Conservation (phyloP, 92 coral and sea anemone genomes). For the Phenganax marumi region DNA sequence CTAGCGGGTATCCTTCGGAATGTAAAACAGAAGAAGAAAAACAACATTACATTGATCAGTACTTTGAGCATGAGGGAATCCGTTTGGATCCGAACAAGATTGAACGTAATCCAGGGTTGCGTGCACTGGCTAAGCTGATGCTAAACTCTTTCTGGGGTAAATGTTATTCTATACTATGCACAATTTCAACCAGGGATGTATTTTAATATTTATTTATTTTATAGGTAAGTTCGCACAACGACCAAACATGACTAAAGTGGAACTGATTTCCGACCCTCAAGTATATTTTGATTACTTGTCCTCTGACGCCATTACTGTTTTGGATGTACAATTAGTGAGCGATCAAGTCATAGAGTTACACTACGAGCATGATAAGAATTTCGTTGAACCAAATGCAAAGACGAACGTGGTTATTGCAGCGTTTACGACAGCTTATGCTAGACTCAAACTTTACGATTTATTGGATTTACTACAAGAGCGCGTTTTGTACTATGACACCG, state of each 20-base stretch:
- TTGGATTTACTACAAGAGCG: slow-evolving; percentile 3
- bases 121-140: slow-evolving; percentile 56
- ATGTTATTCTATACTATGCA: neutral
- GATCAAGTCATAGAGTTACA: neutral
- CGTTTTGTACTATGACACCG: neutral
- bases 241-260: too few relatives aligned
- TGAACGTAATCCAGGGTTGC: slow-evolving; percentile 49
- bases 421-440: too few relatives aligned
- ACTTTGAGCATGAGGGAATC: too few relatives aligned
- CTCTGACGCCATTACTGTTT: neutral
- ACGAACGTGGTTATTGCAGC: neutral
- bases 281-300: neutral
- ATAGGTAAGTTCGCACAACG: too few relatives aligned
- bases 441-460: neutral
- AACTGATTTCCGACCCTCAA: neutral
- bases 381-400: neutral
- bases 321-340: neutral
- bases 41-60: too few relatives aligned
- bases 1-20: too few relatives aligned
- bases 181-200: too few relatives aligned
- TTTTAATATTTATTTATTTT: slow-evolving; percentile 20
- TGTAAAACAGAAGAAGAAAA: slow-evolving; percentile 52
- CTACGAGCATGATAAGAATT: neutral
- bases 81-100: too few relatives aligned
- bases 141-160: slow-evolving; percentile 39